phyloP scores from a whole-genome alignment of 2,888 invertebrate genomes.

The Tipula lateralis region DNA sequence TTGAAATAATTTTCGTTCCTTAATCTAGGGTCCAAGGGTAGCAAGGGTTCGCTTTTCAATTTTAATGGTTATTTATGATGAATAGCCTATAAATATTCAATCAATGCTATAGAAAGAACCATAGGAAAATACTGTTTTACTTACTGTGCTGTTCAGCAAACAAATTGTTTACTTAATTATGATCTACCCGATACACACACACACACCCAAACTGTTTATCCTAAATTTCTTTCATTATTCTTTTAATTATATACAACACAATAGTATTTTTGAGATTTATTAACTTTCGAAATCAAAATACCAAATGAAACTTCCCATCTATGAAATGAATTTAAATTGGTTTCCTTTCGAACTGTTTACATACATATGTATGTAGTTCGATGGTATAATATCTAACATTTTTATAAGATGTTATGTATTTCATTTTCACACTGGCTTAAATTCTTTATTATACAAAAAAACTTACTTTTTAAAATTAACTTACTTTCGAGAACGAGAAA shows the following conservation, averaged over 20 bases:
- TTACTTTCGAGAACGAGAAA: not conserved
- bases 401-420: not conserved
- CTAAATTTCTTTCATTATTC: not conserved
- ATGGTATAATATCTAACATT: not conserved
- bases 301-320: not conserved
- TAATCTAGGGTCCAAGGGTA: no score
- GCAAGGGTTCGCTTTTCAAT: no score
- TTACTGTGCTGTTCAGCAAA: no score
- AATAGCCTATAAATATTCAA: no score
- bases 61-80: no score
- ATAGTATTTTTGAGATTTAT: not conserved
- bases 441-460: not conserved
- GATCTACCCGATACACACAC: no score
- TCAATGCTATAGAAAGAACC: no score
- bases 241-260: not conserved
- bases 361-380: not conserved
- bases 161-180: no score
- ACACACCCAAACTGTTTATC: no score
- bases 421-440: constrained; percentile 2
- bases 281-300: not conserved
- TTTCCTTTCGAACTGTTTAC: not conserved
- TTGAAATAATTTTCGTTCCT: no score
- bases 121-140: no score
- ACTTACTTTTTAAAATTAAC: constrained; percentile 24
- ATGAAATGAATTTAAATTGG: not conserved